Percentiles rank a stretch among this genome's conserved stretches.
Conservation (phyloP, 2,797 vertebrate species). For the Aphelocoma californica region DNA sequence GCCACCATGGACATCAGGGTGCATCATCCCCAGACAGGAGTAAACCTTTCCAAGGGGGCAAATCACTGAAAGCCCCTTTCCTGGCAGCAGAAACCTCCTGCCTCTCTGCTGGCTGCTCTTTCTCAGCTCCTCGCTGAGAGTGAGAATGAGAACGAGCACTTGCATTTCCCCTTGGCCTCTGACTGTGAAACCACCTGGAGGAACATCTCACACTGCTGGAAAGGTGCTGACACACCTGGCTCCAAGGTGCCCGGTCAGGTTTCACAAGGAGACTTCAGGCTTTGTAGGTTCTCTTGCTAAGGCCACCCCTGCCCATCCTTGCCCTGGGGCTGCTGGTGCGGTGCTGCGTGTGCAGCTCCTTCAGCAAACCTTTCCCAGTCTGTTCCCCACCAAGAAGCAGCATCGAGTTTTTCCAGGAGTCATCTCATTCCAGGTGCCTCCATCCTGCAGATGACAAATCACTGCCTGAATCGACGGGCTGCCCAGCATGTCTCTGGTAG, state of each 20-base stretch:
- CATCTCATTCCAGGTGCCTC: slow-evolving; percentile 10
- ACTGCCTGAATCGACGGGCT: background rate
- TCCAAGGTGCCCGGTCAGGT: fast-evolving
- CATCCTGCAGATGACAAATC: slow-evolving; percentile 48
- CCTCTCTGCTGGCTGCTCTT: background rate
- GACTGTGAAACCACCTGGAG: background rate
- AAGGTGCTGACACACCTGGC: background rate
- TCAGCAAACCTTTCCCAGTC: background rate
- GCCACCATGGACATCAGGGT: background rate
- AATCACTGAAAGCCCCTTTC: background rate
- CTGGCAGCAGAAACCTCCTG: background rate
- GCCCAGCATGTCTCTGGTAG: background rate
- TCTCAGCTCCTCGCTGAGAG: fast-evolving
- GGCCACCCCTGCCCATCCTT: fast-evolving
- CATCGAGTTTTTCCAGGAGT: background rate
- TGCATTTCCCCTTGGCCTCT: background rate
- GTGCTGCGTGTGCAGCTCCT: background rate
- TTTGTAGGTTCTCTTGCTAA: background rate
- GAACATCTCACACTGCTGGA: background rate
- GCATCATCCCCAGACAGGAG: background rate
- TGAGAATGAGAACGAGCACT: background rate
- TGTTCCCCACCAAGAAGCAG: background rate
- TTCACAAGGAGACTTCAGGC: background rate
- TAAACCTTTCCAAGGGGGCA: background rate
- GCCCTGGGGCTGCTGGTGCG: background rate